phyloP scores from a whole-genome alignment of 2,113 vertebrate species.

The Perca schrenkii region DNA sequence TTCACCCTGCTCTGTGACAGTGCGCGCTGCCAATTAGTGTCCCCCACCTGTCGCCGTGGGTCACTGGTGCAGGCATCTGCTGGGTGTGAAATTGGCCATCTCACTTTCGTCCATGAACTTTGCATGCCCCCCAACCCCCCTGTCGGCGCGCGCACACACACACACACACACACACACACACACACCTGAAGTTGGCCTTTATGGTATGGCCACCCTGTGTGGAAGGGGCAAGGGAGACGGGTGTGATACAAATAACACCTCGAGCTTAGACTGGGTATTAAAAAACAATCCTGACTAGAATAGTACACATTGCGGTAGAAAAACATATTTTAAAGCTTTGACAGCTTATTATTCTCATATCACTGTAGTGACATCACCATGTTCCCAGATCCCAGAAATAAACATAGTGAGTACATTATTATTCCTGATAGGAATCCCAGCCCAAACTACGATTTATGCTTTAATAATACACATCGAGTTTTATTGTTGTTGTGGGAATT shows the following conservation, averaged over 20 bases:
- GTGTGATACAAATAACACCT: constrained; percentile 46
- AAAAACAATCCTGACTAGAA: background rate
- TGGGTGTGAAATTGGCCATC: constrained; percentile 79
- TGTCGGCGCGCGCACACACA: constrained; percentile 2
- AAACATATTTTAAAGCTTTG: constrained; percentile 10
- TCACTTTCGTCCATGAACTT: constrained; percentile 80
- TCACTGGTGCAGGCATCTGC: constrained; percentile 78
- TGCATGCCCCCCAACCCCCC: constrained; percentile 48
- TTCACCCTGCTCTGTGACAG: constrained; percentile 49
- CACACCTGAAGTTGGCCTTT: constrained; percentile 62
- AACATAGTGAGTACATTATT: background rate
- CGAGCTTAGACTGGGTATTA: constrained; percentile 4
- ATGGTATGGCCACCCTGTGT: constrained; percentile 64
- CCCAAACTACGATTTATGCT: background rate
- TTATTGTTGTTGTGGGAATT: background rate
- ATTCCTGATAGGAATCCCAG: background rate
- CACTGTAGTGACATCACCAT: background rate
- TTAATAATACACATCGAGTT: background rate
- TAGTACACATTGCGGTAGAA: background rate
- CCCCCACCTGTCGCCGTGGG: constrained; percentile 79
- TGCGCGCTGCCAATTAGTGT: constrained; percentile 79
- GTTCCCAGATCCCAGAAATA: constrained; percentile 13
- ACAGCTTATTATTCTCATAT: background rate
- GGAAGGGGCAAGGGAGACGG: background rate
- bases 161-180: background rate